Evolutionary conservation across 2,113 vertebrate species (phyloP), one percentile per base, ranked within the genome.

Genomic region (Fregata magnificens): DNA sequence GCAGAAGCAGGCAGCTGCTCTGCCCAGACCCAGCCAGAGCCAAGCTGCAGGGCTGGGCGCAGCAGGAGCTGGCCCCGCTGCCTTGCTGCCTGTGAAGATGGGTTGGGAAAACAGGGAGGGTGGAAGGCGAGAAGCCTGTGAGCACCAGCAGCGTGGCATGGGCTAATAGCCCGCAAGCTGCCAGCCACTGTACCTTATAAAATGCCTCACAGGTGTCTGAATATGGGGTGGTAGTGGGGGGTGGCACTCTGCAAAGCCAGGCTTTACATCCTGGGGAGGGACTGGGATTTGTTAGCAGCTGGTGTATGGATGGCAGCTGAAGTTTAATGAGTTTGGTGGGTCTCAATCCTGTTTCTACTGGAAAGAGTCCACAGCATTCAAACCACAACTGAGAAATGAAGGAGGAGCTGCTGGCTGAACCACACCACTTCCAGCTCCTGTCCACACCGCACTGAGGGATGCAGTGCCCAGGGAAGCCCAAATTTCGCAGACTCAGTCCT

Each of bases 121-220:
- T 66, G 84, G 50, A 19, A 76, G 25, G 29, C 32, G 40, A 84
- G 44, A 59, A 38, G 22, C 26, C 49, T 28, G n/a, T 21, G 47
- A 69, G 58, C 38, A 6, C 56, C 62, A 45, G 62, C 13, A 59
- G 42, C 0, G 0, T 45, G 81, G n/a, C 28, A 10, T 1, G 12
- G 40, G 67, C 73, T 58, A 34, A 62, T 3, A 59, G 65, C 63
- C 87, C 8, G 5, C 61, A 25, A 11, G 36, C 19, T 71, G 56
- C 70, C 84, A 45, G 36, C 44, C 53, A 19, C 58, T 67, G 38
- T 24, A 36, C 62, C 44, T 55, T 40, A 10, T 7, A 6, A 90
- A 88, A 55, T 21, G 22, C 34, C 65, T 82, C 91, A 8, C 42
- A 40, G 16, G 10, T 87, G 59, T 25, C 73, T 62, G 79, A 50